These are phyloP conservation scores for Poeciliopsis paucimaculata DNA, from an alignment of 2,797 vertebrate species.

Conservation along the genomic window DNA sequence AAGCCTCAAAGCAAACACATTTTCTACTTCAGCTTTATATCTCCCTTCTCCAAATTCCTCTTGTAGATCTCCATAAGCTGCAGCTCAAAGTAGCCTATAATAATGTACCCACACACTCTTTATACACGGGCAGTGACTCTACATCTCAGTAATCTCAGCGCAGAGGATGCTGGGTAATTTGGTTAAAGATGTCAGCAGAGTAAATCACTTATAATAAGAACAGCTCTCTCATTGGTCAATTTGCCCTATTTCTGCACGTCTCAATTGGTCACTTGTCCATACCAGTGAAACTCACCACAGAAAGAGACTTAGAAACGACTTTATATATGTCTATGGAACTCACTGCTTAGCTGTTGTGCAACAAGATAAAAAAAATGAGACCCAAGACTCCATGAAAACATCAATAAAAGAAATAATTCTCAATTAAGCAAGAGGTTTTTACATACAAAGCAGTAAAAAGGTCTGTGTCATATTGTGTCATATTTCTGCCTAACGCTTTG, in stretches of 20 bases:
- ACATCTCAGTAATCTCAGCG: slow-evolving; percentile 80
- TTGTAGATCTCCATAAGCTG: slow-evolving; percentile 39
- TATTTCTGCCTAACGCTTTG: background rate
- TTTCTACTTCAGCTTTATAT: slow-evolving; percentile 42
- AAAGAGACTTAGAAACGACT: no score
- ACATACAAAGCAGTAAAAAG: background rate
- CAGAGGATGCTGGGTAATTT: slow-evolving; percentile 83
- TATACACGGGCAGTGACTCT: slow-evolving; percentile 61
- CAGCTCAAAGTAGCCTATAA: slow-evolving; percentile 39
- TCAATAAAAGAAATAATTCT: slow-evolving; percentile 6
- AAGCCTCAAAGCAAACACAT: slow-evolving; percentile 30
- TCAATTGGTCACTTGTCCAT: slow-evolving; percentile 68
- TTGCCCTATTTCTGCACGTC: slow-evolving; percentile 41
- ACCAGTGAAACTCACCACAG: slow-evolving; percentile 29
- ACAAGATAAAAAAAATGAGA: slow-evolving; percentile 10
- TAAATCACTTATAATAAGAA: slow-evolving; percentile 85
- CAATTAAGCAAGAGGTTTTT: background rate
- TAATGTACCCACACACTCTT: slow-evolving; percentile 30
- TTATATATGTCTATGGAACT: background rate
- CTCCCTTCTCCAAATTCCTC: slow-evolving; percentile 1
- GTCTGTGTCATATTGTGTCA: background rate
- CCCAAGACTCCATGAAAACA: slow-evolving; percentile 10
- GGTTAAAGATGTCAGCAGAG: slow-evolving; percentile 85
- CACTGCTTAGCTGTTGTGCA: slow-evolving; percentile 39
- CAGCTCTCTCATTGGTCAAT: slow-evolving; percentile 66